Base-by-base conservation (phyloP, 1,140 invertebrate species). In the Drosophila pallidifrons region DNA sequence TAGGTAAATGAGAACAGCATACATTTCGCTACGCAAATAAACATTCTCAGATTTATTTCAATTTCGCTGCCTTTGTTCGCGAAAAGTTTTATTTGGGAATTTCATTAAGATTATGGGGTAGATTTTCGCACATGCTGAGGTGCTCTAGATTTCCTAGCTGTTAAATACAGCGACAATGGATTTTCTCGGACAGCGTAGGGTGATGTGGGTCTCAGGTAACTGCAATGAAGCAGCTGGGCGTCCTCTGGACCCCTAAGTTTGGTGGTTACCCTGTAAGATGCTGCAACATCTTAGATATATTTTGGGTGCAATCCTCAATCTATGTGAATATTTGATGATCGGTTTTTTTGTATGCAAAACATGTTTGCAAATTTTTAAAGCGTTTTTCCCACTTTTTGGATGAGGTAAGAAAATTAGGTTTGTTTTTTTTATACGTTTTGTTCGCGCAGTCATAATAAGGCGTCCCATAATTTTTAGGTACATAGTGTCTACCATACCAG, bases 291-390 rank as follows among this genome's bases (percentile, higher is more conserved):
- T 60, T 73, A 71, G 64, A 43, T 13, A n/a, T 57, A 63, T 52
- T 66, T 68, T 57, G 35, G 41, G 46, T 65, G 64, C 35, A 32
- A 32, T 32, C 5, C 10, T 71, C 20, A 25, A 25, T 25, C 20
- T 0, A 67, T 79, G 85, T 73, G 85, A 89, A 81, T 89, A 79
- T 89, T 88, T 85, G 71, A 76, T 70, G 77, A 79, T 89, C 70
- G 85, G 81, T 79, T 83, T 81, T 81, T 68, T 46, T 81, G 66
- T 76, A 89, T 89, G 85, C 85, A 89, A 89, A 89, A 85, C 81
- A 89, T 83, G 85, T 88, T 88, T 88, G 85, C 85, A 89, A 83
- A 88, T 89, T 89, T 89, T 85, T 89, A 89, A 83, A 76, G 77
- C 16, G 15, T 61, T 58, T 76, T 58, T 45, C 15, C 11, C 3